Percentiles rank a stretch among this genome's conserved stretches.
Conservation (phyloP, 2,888 invertebrate genomes). For the Plebejus argus region DNA sequence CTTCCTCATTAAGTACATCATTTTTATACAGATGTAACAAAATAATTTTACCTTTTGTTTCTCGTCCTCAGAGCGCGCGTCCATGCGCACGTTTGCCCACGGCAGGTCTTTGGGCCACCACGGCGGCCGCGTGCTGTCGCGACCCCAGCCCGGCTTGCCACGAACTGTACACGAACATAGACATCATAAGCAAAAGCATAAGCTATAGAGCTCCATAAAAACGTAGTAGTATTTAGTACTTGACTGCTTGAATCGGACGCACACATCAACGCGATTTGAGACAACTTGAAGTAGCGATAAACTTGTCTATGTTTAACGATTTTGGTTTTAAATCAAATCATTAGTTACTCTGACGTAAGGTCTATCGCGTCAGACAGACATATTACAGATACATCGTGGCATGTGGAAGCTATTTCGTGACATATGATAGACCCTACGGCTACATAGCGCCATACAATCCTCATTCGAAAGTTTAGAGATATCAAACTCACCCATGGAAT, state of each 20-base stretch:
- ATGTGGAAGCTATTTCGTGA: not conserved
- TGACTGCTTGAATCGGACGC: too few species aligned
- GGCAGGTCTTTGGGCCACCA: constrained; percentile 99
- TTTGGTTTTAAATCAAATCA: too few species aligned
- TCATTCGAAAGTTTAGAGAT: too few species aligned
- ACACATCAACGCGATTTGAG: too few species aligned
- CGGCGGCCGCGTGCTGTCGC: constrained; percentile 95
- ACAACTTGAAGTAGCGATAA: too few species aligned
- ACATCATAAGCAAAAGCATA: not conserved
- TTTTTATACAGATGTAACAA: too few species aligned
- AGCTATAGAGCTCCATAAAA: not conserved
- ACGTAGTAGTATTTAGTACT: too few species aligned
- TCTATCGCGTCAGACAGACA: too few species aligned
- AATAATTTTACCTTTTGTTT: constrained; percentile 97
- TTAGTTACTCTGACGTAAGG: too few species aligned
- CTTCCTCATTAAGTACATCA: too few species aligned
- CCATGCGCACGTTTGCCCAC: constrained; percentile 99
- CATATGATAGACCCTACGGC: not conserved
- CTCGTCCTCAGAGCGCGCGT: constrained; percentile 96
- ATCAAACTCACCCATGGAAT: constrained; percentile 88
- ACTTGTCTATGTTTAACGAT: too few species aligned
- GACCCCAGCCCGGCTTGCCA: constrained; percentile 98
- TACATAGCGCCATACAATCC: not conserved
- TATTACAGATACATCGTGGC: too few species aligned
- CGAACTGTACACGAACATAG: constrained; percentile 71